A percentile compares a stretch with the other conserved stretches of the same genome.
Evolutionary conservation across 2,888 invertebrate genomes (phyloP).

Genomic region (Corythucha ciliata): DNA sequence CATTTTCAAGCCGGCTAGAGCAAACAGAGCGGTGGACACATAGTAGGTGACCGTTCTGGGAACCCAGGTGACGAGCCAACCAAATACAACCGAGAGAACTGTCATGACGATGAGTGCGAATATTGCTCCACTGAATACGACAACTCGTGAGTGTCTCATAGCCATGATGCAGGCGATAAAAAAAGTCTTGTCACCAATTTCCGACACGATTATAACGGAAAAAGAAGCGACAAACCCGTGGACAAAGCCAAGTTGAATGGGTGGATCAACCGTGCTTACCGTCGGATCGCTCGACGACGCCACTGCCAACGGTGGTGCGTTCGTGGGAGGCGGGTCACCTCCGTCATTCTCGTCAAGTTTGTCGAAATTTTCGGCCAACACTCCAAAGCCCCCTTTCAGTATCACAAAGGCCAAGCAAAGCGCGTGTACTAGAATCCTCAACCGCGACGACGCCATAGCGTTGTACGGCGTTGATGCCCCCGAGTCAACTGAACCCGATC

Average conservation of each 20-base stretch:
- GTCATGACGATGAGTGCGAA: conserved; percentile 92
- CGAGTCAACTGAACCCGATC: too few species aligned
- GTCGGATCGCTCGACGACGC: too few species aligned
- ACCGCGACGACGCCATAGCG: too few species aligned
- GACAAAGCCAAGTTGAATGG: conserved; percentile 68
- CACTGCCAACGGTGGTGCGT: too few species aligned
- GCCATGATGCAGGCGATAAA: conserved; percentile 99
- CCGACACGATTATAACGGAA: conserved; percentile 94
- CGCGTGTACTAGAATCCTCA: too few species aligned
- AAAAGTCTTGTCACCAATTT: conserved; percentile 97
- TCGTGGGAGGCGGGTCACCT: too few species aligned
- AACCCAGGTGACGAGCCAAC: conserved; percentile 88
- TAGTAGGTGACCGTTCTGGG: conserved; percentile 91
- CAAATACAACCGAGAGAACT: conserved; percentile 68
- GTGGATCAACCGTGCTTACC: too few species aligned
- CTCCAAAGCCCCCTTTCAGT: too few species aligned
- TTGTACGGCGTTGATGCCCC: too few species aligned
- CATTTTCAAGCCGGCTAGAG: conserved; percentile 97
- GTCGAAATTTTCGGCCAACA: too few species aligned
- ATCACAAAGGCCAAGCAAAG: too few species aligned
- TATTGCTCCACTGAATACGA: conserved; percentile 90
- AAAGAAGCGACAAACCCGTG: conserved; percentile 92
- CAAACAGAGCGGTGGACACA: conserved; percentile 90
- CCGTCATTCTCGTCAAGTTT: too few species aligned
- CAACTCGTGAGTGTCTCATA: conserved; percentile 88